These are phyloP conservation scores for Notarius lentiginosus DNA, from an alignment of 2,113 vertebrate genomes.

Conservation along the genomic window DNA sequence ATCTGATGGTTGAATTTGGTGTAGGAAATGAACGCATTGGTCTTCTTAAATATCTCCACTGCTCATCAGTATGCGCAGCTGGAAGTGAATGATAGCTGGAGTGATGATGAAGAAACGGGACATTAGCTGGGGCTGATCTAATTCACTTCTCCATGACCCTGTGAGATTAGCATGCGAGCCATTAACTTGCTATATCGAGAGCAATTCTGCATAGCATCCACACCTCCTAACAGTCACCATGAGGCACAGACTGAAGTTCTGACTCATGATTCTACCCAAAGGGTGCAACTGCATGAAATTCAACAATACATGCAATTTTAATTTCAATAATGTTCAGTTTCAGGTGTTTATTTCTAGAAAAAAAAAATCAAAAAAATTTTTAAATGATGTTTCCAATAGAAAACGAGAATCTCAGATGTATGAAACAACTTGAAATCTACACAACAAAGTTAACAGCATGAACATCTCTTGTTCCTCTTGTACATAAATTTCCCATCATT, in stretches of 20 bases:
- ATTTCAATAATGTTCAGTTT: background rate
- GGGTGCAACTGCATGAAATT: background rate
- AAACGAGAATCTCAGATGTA: too few relatives aligned
- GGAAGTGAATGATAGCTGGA: background rate
- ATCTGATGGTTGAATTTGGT: background rate
- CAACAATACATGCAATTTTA: background rate
- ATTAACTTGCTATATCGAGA: background rate
- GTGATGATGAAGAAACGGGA: background rate
- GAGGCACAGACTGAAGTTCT: background rate
- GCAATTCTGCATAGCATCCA: background rate
- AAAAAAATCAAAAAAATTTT: background rate
- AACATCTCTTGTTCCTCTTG: background rate
- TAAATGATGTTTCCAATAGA: too few relatives aligned
- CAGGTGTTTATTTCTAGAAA: background rate
- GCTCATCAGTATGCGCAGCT: background rate
- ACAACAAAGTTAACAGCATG: too few relatives aligned
- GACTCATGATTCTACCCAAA: background rate
- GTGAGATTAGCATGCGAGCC: background rate
- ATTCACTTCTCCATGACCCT: background rate
- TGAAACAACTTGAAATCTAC: too few relatives aligned
- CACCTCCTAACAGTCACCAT: background rate
- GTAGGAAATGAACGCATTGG: background rate
- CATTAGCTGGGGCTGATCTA: background rate
- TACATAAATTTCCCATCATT: background rate
- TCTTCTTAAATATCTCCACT: background rate